Percentiles rank a stretch among this genome's conserved stretches.
Conservation (phyloP, 2,888 invertebrate genomes). For the Drosophila fungiperda region DNA sequence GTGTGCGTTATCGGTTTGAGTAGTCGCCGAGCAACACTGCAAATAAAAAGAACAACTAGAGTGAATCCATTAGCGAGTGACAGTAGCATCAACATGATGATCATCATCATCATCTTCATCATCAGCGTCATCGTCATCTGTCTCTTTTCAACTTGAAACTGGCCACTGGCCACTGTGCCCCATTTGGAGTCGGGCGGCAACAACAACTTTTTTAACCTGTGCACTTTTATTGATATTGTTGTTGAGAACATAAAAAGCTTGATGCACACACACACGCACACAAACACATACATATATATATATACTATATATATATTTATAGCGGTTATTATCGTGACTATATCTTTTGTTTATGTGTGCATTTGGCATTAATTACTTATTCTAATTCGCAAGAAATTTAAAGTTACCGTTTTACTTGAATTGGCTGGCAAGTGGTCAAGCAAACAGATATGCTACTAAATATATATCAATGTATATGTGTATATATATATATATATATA, state of each 20-base stretch:
- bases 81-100: constrained; percentile 39
- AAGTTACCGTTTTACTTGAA: neutral
- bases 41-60: constrained; percentile 70
- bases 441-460: neutral
- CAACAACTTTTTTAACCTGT: constrained; percentile 51
- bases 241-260: neutral
- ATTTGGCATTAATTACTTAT: neutral
- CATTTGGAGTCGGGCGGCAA: constrained; percentile 31
- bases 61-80: constrained; percentile 67
- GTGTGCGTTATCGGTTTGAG: constrained; percentile 56
- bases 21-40: constrained; percentile 51
- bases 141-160: constrained; percentile 12
- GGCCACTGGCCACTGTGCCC: constrained; percentile 13
- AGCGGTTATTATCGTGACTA: no score
- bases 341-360: no score
- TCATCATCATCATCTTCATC: constrained; percentile 11
- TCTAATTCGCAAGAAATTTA: neutral
- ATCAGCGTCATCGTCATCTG: constrained; percentile 15
- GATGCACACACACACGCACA: neutral
- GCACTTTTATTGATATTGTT: constrained; percentile 39
- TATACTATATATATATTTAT: neutral
- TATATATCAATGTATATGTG: constrained; percentile 1
- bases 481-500: neutral
- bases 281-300: accelerated
- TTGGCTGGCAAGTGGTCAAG: constrained; percentile 2